Base-by-base conservation (phyloP, 2,888 invertebrate genomes). In the Limnephilus lunatus region DNA sequence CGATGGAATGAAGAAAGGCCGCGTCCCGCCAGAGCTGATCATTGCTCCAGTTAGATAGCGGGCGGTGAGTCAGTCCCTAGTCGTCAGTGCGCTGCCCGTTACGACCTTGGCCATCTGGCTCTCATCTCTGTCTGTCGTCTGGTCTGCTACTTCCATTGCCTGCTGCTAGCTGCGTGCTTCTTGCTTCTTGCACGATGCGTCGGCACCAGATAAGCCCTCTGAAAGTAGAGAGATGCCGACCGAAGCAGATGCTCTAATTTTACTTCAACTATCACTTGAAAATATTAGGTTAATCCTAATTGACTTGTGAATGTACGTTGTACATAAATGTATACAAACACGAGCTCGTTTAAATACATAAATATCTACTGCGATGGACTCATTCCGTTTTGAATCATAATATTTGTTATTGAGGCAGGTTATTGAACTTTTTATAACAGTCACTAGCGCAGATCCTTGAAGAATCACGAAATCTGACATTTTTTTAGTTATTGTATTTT, bases 21-120 rank as follows among this genome's bases (percentile, higher is more conserved):
- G 14, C 82, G 32, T 19, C 32, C 82, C 82, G 82, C 15, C 32
- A 83, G 82, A 35, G n/a, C 68, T 32, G 82, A 15, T 31, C 81
- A 31, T 3, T 35, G 83, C 83, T 12, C 83, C 83, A 83, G 83
- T 35, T 83, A 83, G 86, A 53, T 44, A 53, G 30, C 86, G n/a
- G n/a, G 44, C 86, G 86, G 32, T 86, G 86, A 86, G 39, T 86
- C 86, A 86, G 68, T 3, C 68, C 68, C 5, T 19, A 19, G 39
- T 25, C 85, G 19, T n/a, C 39, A 15, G 44, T 30, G 48, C 35
- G 11, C 35, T 11, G 3, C 53, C 53, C 53, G 53, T 2, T 25
- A 35, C 68, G 35, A 68, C 68, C 68, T 68, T 68, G 68, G 68
- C 68, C 68, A 68, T 68, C 68, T 68, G 68, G 68, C 3, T 25